Evolutionary conservation across 2,888 invertebrate species (phyloP).

Genomic region (Drepana falcataria): DNA sequence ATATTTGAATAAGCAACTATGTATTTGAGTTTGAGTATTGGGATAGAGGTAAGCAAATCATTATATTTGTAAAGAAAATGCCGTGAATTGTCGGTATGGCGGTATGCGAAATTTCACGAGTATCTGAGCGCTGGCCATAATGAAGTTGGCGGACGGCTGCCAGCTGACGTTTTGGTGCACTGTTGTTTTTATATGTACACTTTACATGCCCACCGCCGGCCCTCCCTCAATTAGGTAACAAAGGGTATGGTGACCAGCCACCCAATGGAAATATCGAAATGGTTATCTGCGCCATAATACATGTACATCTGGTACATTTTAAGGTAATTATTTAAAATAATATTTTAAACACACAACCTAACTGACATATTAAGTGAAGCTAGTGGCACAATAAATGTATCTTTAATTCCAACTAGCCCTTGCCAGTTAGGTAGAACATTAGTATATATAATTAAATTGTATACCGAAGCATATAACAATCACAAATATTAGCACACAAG

Average conservation of each 20-base stretch:
- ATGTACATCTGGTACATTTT: too few relatives aligned
- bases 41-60: not conserved
- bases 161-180: constrained; percentile 19
- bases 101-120: constrained; percentile 7
- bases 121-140: constrained; percentile 10
- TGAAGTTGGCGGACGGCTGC: constrained; percentile 21
- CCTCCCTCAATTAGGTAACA: not conserved
- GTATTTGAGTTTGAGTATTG: too few relatives aligned
- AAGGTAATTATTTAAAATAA: too few relatives aligned
- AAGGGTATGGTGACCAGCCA: not conserved
- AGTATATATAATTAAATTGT: too few relatives aligned
- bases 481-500: too few relatives aligned
- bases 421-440: too few relatives aligned
- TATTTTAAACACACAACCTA: too few relatives aligned
- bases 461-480: too few relatives aligned
- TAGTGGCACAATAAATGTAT: too few relatives aligned
- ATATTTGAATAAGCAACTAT: too few relatives aligned
- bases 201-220: not conserved
- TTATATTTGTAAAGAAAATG: not conserved
- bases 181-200: constrained; percentile 9
- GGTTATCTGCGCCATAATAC: not conserved
- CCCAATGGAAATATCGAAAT: not conserved
- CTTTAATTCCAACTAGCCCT: too few relatives aligned
- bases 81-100: constrained; percentile 1
- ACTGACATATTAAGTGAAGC: too few relatives aligned